Percentiles rank a stretch among this genome's conserved stretches.
These are phyloP conservation scores for Spinibarbus caldwelli DNA, from an alignment of 2,797 vertebrate genomes.

Conservation along the genomic window DNA sequence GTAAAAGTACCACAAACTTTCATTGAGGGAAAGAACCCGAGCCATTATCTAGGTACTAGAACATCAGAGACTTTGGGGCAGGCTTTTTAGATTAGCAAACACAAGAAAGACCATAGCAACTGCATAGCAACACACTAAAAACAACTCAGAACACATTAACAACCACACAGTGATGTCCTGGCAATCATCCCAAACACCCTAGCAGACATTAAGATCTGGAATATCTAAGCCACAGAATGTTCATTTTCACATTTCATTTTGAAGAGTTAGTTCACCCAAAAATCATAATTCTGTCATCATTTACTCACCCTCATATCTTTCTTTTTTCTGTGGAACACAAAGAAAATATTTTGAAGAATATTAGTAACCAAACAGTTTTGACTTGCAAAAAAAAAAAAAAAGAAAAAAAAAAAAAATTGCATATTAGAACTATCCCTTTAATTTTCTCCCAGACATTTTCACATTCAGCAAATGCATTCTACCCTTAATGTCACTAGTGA, in stretches of 20 bases:
- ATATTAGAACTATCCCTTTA: background rate
- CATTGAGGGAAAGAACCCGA: background rate
- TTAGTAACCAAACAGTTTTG: background rate
- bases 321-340: background rate
- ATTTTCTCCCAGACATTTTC: background rate
- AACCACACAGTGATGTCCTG: constrained; percentile 2
- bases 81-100: background rate
- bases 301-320: background rate
- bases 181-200: constrained; percentile 29
- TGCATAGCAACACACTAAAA: constrained; percentile 19
- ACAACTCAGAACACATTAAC: constrained; percentile 5
- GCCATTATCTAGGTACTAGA: background rate
- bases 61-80: constrained; percentile 11
- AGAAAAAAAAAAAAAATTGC: background rate
- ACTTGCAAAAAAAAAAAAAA: too few relatives aligned
- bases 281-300: background rate
- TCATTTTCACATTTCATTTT: background rate
- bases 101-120: constrained; percentile 12
- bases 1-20: background rate
- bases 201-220: constrained; percentile 11
- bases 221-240: background rate
- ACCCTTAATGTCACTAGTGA: background rate
- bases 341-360: background rate
- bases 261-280: background rate
- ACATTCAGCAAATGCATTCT: background rate